Evolutionary conservation across 2,797 vertebrate genomes (phyloP), one percentile per base, ranked within the genome.

Genomic region (Pangasius larnaudii): DNA sequence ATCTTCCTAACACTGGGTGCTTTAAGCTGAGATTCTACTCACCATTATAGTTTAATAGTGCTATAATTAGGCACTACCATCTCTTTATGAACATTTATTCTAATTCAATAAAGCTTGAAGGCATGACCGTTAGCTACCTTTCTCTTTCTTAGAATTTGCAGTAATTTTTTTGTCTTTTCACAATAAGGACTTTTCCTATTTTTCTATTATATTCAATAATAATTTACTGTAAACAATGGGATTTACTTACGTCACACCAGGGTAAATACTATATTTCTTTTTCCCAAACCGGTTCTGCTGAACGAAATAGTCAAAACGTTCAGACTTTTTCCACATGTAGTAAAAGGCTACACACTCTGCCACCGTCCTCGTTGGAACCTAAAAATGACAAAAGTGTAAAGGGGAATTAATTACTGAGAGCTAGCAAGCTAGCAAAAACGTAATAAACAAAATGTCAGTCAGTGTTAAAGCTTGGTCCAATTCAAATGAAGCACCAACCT

Each of bases 251-350:
- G 98, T 99, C 87, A 99, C 98, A 88, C 98, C 98, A 2, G 99
- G 98, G 91, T 99, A 99, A 94, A 98, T 98, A 93, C 97, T 98
- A 8, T 98, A 99, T 88, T 98, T 98, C 94, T 99, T 99, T 96
- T 99, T 99, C 89, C 98, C 98, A 90, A 99, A 99, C 75, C 97
- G 96, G 92, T 98, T 99, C 94, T 99, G 98, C 90, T 99, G 98
- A 91, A 98, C 98, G 90, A 99, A 99, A 91, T 97, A 96, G 94
- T 99, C 98, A 5, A 99, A 98, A 53, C 98, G 97, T 93, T 99
- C 98, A 0, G 98, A 99, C 94, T 99, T 99, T 59, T 99, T 99
- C 98, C 98, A 99, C 97, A 98, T 98, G 92, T 99, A 99, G 93
- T 99, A 99, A 95, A 99, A 99, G 1, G 98, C 97, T 74, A 99